Base-by-base conservation (phyloP, 2,888 invertebrate species). In the Drosophila anomalata region DNA sequence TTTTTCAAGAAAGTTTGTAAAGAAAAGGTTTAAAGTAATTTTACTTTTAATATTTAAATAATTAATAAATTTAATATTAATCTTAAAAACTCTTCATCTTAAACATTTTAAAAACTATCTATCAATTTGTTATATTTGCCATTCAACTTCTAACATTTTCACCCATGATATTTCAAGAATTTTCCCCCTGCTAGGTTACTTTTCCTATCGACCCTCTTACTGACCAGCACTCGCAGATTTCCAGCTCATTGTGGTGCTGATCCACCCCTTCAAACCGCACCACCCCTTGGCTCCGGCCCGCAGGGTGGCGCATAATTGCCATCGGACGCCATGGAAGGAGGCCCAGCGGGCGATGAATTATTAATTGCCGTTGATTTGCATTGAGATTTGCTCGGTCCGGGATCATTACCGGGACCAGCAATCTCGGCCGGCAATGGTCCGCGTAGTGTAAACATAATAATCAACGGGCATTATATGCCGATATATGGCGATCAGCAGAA, bases 341-440 rank as follows among this genome's bases (percentile, higher is more conserved):
- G 55, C 70, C 85, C 86, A 78, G 77, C 84, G 78, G 80, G 83
- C 78, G 73, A 77, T 87, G 86, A 85, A 85, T 86, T 85, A 85
- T 85, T 85, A 85, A 85, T 85, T 85, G 85, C 82, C 78, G 78
- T 85, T 85, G 84, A 85, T 85, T 85, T 85, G 83, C 87, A 84
- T 85, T 84, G 79, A 78, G 79, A 85, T 85, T 77, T 59, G 61
- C 50, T 39, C 47, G 74, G 70, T 50, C 56, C 51, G 60, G 59
- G 76, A 79, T 82, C 80, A 82, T 83, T 86, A 86, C 75, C 66
- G 60, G 59, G 36, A 44, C 39, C 56, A 17, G 69, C 44, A 55
- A 70, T 62, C 53, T 72, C 61, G 69, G 60, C 62, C 62, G 17
- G 73, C 75, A 66, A 52, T 70, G 55, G 62, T 22, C 52, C 53